phyloP scores from a whole-genome alignment of 2,888 invertebrate species.

The Sisyra nigra region DNA sequence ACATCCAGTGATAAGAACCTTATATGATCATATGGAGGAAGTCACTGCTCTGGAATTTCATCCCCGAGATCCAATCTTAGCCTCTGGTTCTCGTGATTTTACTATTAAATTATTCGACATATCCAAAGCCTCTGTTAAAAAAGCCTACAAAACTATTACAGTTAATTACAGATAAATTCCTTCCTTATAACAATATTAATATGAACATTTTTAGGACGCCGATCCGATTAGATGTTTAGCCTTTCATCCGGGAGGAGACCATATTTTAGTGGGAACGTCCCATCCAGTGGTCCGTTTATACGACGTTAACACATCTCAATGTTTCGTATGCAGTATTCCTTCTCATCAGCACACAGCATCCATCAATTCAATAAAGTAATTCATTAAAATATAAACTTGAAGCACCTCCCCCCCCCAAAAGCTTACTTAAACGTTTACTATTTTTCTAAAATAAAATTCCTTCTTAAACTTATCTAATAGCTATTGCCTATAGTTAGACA shows the following conservation, averaged over 20 bases:
- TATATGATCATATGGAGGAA: conserved; percentile 96
- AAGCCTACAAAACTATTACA: conserved; percentile 89
- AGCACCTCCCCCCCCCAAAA: neutral
- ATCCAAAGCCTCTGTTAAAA: conserved; percentile 95
- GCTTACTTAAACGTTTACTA: neutral
- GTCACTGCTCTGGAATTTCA: conserved; percentile 95
- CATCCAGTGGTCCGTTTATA: conserved; percentile 84
- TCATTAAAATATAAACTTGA: conserved; percentile 16
- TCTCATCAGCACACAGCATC: conserved; percentile 66
- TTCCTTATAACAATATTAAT: neutral
- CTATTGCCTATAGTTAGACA: neutral
- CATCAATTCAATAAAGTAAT: conserved; percentile 57
- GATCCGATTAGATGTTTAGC: conserved; percentile 80
- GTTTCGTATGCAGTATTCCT: conserved; percentile 85
- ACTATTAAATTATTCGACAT: conserved; percentile 95
- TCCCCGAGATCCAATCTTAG: conserved; percentile 84
- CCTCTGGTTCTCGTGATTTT: conserved; percentile 88
- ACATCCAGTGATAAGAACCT: conserved; percentile 93
- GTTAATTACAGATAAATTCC: conserved; percentile 27
- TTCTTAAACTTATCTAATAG: neutral
- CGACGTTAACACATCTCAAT: conserved; percentile 89
- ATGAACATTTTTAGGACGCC: conserved; percentile 49
- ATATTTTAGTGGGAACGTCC: conserved; percentile 81
- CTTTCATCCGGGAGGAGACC: conserved; percentile 94
- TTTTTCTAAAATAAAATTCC: neutral